phyloP scores from a whole-genome alignment of 1,140 invertebrate species.

The Drosophila kurseongensis region DNA sequence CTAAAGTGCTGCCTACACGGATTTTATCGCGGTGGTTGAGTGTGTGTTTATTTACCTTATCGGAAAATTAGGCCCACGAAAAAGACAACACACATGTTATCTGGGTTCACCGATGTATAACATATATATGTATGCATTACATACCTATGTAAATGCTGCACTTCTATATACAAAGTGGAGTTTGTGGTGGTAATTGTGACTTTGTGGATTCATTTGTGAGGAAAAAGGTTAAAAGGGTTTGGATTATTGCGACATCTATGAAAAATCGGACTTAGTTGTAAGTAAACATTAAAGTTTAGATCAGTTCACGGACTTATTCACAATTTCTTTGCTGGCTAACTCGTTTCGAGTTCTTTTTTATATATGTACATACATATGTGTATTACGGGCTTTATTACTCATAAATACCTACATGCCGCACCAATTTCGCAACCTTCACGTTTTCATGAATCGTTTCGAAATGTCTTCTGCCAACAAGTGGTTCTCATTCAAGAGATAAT shows the following conservation, averaged over 20 bases:
- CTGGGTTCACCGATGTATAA: slow-evolving; percentile 14
- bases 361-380: not conserved
- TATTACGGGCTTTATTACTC: slow-evolving; percentile 9
- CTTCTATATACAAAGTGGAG: slow-evolving; percentile 14
- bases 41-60: slow-evolving; percentile 44
- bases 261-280: slow-evolving; percentile 1
- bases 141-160: slow-evolving; percentile 29
- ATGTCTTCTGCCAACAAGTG: slow-evolving; percentile 25
- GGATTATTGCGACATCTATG: not conserved
- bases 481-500: slow-evolving; percentile 15
- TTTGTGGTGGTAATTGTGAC: slow-evolving; percentile 20
- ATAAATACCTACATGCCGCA: slow-evolving; percentile 17
- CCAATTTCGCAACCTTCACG: slow-evolving; percentile 21
- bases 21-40: slow-evolving; percentile 4
- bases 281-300: not conserved
- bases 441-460: slow-evolving; percentile 22
- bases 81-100: slow-evolving; percentile 43
- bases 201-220: slow-evolving; percentile 22
- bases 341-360: slow-evolving; percentile 18
- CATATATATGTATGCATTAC: slow-evolving; percentile 4
- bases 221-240: slow-evolving; percentile 16
- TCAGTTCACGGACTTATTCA: slow-evolving; percentile 15
- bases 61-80: slow-evolving; percentile 32
- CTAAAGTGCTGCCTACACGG: slow-evolving; percentile 13
- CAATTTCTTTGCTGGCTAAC: not conserved